Percentiles rank a stretch among this genome's conserved stretches.
Conservation (phyloP, 2,797 vertebrate species). For the Silurus aristotelis region DNA sequence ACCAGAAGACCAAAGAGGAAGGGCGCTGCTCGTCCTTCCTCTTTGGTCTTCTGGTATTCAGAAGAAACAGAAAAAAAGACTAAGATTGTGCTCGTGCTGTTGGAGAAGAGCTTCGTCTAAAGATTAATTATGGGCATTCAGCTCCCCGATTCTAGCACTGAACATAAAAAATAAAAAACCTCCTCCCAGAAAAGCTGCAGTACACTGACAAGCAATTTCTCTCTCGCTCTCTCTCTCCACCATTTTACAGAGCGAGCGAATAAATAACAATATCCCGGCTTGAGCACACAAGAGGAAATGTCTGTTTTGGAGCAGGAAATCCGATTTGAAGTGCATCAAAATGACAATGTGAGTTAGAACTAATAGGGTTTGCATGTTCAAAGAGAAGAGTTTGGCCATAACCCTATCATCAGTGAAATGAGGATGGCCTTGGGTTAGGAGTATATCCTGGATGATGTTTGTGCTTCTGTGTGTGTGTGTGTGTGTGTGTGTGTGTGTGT, state of each 20-base stretch:
- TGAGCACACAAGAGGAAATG: slow-evolving; percentile 28
- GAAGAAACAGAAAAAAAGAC: neutral
- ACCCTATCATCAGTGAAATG: slow-evolving; percentile 29
- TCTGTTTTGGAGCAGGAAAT: slow-evolving; percentile 47
- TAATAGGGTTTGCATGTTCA: slow-evolving; percentile 48
- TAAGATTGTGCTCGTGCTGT: slow-evolving; percentile 69
- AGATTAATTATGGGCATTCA: slow-evolving; percentile 75
- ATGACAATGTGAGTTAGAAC: slow-evolving; percentile 46
- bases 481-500: neutral
- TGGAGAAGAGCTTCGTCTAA: slow-evolving; percentile 66
- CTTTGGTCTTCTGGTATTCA: slow-evolving; percentile 51
- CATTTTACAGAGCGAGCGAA: slow-evolving; percentile 52
- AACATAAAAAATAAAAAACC: slow-evolving; percentile 70
- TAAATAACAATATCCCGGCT: slow-evolving; percentile 51
- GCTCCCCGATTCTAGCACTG: slow-evolving; percentile 65
- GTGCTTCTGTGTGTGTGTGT: neutral
- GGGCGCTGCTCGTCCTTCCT: slow-evolving; percentile 46
- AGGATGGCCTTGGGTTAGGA: neutral
- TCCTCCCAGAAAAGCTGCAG: slow-evolving; percentile 63
- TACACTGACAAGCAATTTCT: slow-evolving; percentile 60
- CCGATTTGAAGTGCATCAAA: slow-evolving; percentile 52
- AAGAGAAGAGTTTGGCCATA: slow-evolving; percentile 41
- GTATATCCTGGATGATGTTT: neutral
- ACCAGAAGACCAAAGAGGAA: too few species aligned
- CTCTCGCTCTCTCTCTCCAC: slow-evolving; percentile 42